Evolutionary conservation across 1,140 invertebrate species (phyloP).

Genomic region (Atta colombica): DNA sequence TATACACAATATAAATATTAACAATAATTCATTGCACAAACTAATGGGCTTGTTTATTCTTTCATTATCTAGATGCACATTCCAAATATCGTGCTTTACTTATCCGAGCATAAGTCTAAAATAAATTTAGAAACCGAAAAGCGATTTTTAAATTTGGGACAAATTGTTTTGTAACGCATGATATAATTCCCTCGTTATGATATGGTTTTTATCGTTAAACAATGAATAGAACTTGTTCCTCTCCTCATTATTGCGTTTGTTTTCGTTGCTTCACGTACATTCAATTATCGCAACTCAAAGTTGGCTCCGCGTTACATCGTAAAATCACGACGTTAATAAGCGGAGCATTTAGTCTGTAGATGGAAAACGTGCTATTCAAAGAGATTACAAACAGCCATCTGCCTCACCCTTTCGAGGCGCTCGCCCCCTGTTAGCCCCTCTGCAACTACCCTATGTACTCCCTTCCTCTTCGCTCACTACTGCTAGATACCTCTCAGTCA

Average conservation of each 20-base stretch:
- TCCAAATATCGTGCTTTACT: not conserved
- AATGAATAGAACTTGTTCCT: not conserved
- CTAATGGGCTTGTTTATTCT: not conserved
- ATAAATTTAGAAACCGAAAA: not conserved
- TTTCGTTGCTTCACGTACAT: not conserved
- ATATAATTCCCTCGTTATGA: not conserved
- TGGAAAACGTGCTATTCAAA: slow-evolving; percentile 61
- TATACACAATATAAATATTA: slow-evolving; percentile 38
- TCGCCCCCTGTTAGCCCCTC: slow-evolving; percentile 50
- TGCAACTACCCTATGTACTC: slow-evolving; percentile 20
- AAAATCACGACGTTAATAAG: slow-evolving; percentile 65
- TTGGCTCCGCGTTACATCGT: slow-evolving; percentile 32
- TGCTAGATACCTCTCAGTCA: slow-evolving; percentile 17
- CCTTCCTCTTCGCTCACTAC: slow-evolving; percentile 21
- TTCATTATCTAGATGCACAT: not conserved
- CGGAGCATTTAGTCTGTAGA: slow-evolving; percentile 51
- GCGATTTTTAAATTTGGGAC: not conserved
- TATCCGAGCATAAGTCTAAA: not conserved
- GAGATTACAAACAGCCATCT: slow-evolving; percentile 40
- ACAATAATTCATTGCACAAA: slow-evolving; percentile 12
- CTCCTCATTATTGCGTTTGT: not conserved
- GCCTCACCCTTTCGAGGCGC: slow-evolving; percentile 51
- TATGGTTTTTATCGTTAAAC: not conserved
- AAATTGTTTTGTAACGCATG: not conserved
- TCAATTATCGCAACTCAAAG: slow-evolving; percentile 37